Base-by-base conservation (phyloP, 2,888 invertebrate species). In the Heterodera filipjevi region DNA sequence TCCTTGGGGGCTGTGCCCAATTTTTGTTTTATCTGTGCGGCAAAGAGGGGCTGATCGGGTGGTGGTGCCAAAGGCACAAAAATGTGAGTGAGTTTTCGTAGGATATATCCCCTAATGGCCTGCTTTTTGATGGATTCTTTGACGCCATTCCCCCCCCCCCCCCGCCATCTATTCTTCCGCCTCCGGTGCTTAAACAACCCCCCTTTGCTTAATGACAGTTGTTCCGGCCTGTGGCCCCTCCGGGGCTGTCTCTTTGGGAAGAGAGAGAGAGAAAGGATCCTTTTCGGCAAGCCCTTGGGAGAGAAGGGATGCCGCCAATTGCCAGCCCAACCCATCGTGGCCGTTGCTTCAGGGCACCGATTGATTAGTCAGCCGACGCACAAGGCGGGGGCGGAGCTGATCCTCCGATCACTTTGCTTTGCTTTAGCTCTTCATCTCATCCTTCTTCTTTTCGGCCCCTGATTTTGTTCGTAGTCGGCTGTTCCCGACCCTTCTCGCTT, bases 311-410 rank as follows among this genome's bases (percentile, higher is more conserved):
- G 49, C 44, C 44, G 44, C 59, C 59, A 59, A 59, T 59, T 59
- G 59, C 59, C 59, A 27, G 10, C 59, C 27, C 59, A 59, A 49
- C 6, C 10, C 12, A 1, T 49, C 8, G 16, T 19, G 16, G 14
- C 49, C 27, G 59, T 8, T 8, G n/a, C n/a, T 3, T 6, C 8
- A 27, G 12, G 1, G 27, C 10, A 10, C 10, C 10, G n/a, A 27
- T 27, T 59, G 59, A 59, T 59, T 27, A 59, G 59, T 49, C 39
- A 16, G 27, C 59, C n/a, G 59, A n/a, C 27, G 59, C 59, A 2
- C 59, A 59, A 59, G 27, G 59, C 59, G 59, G 59, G 59, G 59
- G 59, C 59, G 59, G 59, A 59, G 59, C 27, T 59, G 59, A 59
- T 59, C 59, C 27, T 49, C 49, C 59, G 59, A 59, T 59, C 59